Conservation (phyloP, 2,113 vertebrate genomes). For the Mustelus asterias region DNA sequence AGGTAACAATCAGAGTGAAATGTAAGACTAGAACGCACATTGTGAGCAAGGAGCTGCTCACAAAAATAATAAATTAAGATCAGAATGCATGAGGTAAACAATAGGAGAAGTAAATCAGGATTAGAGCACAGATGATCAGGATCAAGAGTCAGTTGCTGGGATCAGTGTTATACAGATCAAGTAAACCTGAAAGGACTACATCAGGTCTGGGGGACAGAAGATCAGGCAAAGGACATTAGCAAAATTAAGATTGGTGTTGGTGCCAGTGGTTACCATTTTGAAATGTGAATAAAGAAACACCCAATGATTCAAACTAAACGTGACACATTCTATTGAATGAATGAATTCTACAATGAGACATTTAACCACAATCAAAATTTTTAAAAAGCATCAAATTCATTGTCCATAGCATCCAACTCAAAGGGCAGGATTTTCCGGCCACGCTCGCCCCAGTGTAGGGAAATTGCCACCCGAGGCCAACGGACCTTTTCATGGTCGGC, state of each 20-base stretch:
- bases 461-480: no score
- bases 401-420: no score
- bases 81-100: neutral
- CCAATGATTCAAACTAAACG: no score
- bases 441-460: no score
- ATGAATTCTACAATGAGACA: no score
- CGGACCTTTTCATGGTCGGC: no score
- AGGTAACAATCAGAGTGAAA: neutral
- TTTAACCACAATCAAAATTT: no score
- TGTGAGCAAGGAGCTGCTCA: neutral
- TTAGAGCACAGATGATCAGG: neutral
- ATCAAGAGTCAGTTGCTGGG: neutral
- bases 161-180: neutral
- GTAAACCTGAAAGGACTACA: neutral
- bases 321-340: no score
- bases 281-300: neutral
- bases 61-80: neutral
- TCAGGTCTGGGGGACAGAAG: neutral
- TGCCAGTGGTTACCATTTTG: neutral
- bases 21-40: neutral
- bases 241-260: neutral
- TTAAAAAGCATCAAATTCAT: no score
- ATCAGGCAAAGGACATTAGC: neutral
- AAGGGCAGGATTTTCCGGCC: no score
- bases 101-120: neutral